Evolutionary conservation across 2,888 invertebrate species (phyloP).

Genomic region (Euzophera pinguis): DNA sequence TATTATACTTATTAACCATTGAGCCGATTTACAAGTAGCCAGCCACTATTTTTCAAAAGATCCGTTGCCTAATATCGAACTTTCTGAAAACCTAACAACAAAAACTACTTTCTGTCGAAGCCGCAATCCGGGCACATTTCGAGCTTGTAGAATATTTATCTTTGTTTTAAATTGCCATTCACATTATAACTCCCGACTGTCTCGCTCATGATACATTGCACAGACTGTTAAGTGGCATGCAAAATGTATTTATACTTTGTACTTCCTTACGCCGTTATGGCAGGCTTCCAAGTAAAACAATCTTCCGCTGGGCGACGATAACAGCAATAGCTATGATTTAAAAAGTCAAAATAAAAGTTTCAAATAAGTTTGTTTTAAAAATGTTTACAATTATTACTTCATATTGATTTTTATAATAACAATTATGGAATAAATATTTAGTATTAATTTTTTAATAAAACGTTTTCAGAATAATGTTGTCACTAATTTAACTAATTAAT

Average conservation of each 20-base stretch:
- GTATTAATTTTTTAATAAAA: too few relatives aligned
- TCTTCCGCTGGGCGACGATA: slow-evolving; percentile 67
- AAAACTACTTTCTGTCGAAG: not conserved
- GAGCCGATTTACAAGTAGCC: too few relatives aligned
- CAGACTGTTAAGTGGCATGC: slow-evolving; percentile 75
- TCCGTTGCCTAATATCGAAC: not conserved
- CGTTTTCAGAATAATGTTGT: too few relatives aligned
- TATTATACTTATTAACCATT: too few relatives aligned
- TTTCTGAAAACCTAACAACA: not conserved
- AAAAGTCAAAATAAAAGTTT: slow-evolving; percentile 28
- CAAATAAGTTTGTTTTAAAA: not conserved
- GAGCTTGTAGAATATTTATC: not conserved
- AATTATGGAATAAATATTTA: too few relatives aligned
- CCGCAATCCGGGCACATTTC: not conserved
- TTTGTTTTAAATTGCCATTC: slow-evolving; percentile 20
- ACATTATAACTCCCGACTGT: slow-evolving; percentile 48
- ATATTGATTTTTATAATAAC: too few relatives aligned
- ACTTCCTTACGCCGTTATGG: slow-evolving; percentile 76
- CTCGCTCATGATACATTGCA: slow-evolving; percentile 59
- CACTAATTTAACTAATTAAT: too few relatives aligned
- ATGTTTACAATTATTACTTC: too few relatives aligned
- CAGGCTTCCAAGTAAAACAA: slow-evolving; percentile 74
- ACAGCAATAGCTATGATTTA: slow-evolving; percentile 58
- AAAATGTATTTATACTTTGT: slow-evolving; percentile 77
- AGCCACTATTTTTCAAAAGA: too few relatives aligned